phyloP scores from a whole-genome alignment of 1,140 invertebrate species.

The Cephus cinctus region DNA sequence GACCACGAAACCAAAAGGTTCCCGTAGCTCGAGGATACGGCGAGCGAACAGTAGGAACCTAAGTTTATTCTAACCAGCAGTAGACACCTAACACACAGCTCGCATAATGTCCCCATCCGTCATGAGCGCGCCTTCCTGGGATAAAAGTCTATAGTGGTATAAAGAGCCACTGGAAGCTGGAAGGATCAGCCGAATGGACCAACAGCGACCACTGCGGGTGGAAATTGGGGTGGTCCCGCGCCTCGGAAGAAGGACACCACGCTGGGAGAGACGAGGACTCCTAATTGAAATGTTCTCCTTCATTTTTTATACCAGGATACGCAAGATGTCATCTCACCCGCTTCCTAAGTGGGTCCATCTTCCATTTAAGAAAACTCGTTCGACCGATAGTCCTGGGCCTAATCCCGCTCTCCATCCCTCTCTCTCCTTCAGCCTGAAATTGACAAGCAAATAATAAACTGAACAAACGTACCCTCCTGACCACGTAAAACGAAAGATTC shows the following conservation, averaged over 20 bases:
- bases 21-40: too few species aligned
- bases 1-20: too few species aligned
- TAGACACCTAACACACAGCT: conserved; percentile 31
- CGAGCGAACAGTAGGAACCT: background rate
- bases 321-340: conserved; percentile 36
- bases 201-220: background rate
- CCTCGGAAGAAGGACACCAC: conserved; percentile 25
- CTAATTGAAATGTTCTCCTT: conserved; percentile 49
- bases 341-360: too few species aligned
- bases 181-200: conserved; percentile 2
- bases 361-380: too few species aligned
- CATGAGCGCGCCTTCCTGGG: conserved; percentile 28
- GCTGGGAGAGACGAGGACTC: conserved; percentile 44
- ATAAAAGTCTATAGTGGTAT: background rate
- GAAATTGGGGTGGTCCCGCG: conserved; percentile 34
- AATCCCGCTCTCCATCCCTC: background rate
- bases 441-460: background rate
- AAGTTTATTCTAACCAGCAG: conserved; percentile 21
- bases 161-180: background rate
- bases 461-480: too few species aligned
- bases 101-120: conserved; percentile 42
- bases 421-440: background rate
- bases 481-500: too few species aligned
- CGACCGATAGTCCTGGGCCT: too few species aligned
- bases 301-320: conserved; percentile 42